Conservation (phyloP, 2,888 invertebrate species). For the Tetranychus truncatus region DNA sequence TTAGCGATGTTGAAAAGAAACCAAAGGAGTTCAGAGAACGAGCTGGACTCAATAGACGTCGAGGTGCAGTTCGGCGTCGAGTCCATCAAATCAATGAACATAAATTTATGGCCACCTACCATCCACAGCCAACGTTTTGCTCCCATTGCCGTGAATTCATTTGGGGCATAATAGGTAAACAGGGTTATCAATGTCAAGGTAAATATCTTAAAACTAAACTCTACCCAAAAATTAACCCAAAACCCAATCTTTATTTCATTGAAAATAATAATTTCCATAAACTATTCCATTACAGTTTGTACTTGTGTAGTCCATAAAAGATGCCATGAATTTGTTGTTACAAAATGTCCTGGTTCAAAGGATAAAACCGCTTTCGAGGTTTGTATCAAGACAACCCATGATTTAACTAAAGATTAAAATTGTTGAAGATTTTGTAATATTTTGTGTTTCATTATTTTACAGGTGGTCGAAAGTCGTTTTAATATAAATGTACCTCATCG, state of each 20-base stretch:
- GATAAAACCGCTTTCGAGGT: conserved; percentile 40
- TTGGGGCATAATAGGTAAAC: conserved; percentile 82
- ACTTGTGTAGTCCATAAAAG: conserved; percentile 98
- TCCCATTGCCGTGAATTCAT: conserved; percentile 98
- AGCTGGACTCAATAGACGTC: conserved; percentile 72
- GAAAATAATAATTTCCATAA: neutral
- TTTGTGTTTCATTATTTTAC: conserved; percentile 27
- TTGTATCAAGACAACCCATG: conserved; percentile 21
- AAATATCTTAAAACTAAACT: conserved; percentile 30
- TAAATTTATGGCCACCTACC: conserved; percentile 99
- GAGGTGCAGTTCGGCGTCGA: conserved; percentile 90
- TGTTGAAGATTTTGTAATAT: neutral
- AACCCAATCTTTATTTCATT: neutral
- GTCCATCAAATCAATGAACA: conserved; percentile 94
- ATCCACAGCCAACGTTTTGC: conserved; percentile 97
- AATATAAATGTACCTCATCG: conserved; percentile 97
- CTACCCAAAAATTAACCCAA: neutral
- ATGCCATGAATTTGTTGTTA: conserved; percentile 88
- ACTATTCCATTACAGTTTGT: neutral
- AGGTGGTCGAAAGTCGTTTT: conserved; percentile 54
- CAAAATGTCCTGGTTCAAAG: conserved; percentile 95
- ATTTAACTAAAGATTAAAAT: neutral
- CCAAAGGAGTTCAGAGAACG: conserved; percentile 86
- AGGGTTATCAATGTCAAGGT: conserved; percentile 85
- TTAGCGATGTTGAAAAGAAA: conserved; percentile 41